These are phyloP conservation scores for Villa cingulata DNA, from an alignment of 2,888 invertebrate genomes.

Conservation along the genomic window DNA sequence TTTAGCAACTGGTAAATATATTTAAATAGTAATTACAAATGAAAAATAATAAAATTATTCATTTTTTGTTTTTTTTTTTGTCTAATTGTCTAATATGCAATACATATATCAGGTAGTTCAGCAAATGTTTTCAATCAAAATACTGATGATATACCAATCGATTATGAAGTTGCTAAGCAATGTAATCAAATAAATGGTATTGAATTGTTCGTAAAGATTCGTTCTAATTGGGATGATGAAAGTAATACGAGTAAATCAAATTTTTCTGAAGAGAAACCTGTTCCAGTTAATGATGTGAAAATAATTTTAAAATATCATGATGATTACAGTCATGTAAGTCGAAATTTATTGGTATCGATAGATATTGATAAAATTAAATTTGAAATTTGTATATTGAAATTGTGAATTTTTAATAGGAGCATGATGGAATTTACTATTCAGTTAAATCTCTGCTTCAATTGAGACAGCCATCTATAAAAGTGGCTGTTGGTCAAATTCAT, in stretches of 20 bases:
- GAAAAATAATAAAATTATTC: too few relatives aligned
- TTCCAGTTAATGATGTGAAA: constrained; percentile 11
- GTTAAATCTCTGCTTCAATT: constrained; percentile 9
- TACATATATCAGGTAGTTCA: constrained; percentile 4
- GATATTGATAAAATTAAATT: too few relatives aligned
- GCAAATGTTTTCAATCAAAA: neutral
- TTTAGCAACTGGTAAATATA: constrained; percentile 6
- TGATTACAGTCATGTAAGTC: constrained; percentile 3
- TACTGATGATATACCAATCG: constrained; percentile 4
- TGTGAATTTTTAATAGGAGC: constrained; percentile 6
- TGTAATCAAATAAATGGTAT: constrained; percentile 10
- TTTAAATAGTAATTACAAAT: neutral
- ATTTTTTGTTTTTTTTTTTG: too few relatives aligned
- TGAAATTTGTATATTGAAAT: too few relatives aligned
- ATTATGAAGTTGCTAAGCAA: constrained; percentile 12
- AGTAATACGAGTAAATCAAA: neutral
- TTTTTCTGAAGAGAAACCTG: constrained; percentile 11
- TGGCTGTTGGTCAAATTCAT: constrained; percentile 1
- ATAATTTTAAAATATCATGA: constrained; percentile 6
- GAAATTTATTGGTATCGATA: too few relatives aligned
- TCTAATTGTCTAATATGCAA: neutral
- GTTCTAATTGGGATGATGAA: constrained; percentile 8
- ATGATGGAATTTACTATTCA: constrained; percentile 7
- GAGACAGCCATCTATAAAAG: neutral
- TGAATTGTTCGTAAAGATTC: constrained; percentile 3